phyloP scores from a whole-genome alignment of 1,140 invertebrate genomes.

The Temnothorax curvispinosus region DNA sequence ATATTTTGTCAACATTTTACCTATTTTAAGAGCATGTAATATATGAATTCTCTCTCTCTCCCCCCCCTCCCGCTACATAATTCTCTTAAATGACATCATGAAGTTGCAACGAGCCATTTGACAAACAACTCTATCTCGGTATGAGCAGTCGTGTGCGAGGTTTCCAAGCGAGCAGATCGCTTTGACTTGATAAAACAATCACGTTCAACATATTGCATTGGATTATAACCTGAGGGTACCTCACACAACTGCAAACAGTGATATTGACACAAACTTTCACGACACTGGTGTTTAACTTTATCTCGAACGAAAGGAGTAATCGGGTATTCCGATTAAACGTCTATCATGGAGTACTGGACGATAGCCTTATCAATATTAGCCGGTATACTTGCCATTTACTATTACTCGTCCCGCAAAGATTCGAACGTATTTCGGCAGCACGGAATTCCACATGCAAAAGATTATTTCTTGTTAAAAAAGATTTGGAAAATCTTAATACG shows the following conservation, averaged over 20 bases:
- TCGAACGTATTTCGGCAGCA: constrained; percentile 26
- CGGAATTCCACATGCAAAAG: constrained; percentile 7
- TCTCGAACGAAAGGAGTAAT: constrained; percentile 3
- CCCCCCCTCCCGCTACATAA: neutral
- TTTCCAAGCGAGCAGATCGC: neutral
- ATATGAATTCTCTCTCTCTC: neutral
- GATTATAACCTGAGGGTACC: constrained; percentile 3
- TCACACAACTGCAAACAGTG: neutral
- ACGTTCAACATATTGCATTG: constrained; percentile 36
- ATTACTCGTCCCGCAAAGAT: neutral
- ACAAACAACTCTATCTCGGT: neutral
- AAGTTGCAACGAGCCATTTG: neutral
- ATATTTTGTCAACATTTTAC: neutral
- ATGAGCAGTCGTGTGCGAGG: constrained; percentile 16
- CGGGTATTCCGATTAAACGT: neutral
- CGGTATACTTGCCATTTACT: constrained; percentile 9
- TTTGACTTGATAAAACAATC: constrained; percentile 32
- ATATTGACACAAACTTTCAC: constrained; percentile 48
- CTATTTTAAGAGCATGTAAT: neutral
- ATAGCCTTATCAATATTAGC: constrained; percentile 23
- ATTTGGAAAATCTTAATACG: neutral
- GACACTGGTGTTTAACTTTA: constrained; percentile 18
- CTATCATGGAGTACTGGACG: constrained; percentile 49
- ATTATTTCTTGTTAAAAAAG: constrained; percentile 22
- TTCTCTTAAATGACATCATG: neutral